Conservation (phyloP, 2,113 vertebrate genomes). For the Ivindomyrus marchei region DNA sequence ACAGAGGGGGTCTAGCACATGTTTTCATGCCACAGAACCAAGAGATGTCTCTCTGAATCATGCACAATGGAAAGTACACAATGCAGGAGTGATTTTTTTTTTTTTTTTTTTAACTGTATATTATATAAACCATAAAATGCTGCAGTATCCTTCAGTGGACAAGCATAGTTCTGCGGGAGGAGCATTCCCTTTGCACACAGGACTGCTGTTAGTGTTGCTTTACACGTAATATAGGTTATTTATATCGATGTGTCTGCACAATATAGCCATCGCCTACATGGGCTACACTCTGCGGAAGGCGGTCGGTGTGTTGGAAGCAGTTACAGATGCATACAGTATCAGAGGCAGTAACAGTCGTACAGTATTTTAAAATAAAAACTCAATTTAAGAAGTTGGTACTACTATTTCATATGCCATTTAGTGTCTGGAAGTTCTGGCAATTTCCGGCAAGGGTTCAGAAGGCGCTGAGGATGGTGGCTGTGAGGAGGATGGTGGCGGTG, state of each 20-base stretch:
- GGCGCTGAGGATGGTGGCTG: conserved; percentile 21
- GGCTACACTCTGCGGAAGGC: conserved; percentile 8
- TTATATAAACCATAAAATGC: conserved; percentile 30
- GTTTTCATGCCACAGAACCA: neutral
- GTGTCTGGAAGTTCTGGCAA: neutral
- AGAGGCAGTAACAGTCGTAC: conserved; percentile 34
- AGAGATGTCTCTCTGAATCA: neutral
- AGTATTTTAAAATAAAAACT: conserved; percentile 18
- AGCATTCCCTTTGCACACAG: conserved; percentile 28
- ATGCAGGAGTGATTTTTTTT: conserved; percentile 11
- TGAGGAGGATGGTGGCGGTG: conserved; percentile 32
- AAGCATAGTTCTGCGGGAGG: conserved; percentile 30
- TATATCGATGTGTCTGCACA: conserved; percentile 22
- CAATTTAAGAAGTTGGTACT: neutral
- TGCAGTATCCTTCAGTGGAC: conserved; percentile 30
- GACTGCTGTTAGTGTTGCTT: conserved; percentile 12
- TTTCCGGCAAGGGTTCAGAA: conserved; percentile 28
- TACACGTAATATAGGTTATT: conserved; percentile 20
- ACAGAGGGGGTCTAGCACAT: neutral
- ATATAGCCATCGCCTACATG: conserved; percentile 9
- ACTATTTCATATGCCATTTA: neutral
- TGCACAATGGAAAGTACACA: conserved; percentile 4
- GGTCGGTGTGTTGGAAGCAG: conserved; percentile 11
- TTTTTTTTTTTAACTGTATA: conserved; percentile 15
- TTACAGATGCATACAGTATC: conserved; percentile 25